These are phyloP conservation scores for Polydrusus pterygomalis DNA, from an alignment of 2,888 invertebrate species.

Conservation along the genomic window DNA sequence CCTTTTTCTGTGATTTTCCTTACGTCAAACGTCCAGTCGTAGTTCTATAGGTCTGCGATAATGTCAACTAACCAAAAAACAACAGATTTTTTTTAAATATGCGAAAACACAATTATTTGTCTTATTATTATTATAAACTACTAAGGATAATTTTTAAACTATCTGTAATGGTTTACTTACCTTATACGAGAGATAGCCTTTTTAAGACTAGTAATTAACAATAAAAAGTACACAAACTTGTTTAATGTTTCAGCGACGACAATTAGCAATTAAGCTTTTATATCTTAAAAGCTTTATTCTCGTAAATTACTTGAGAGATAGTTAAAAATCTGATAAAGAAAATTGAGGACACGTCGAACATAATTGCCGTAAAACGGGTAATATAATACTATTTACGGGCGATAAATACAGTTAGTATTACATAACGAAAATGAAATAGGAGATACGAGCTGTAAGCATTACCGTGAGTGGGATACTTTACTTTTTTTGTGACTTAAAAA, in stretches of 20 bases:
- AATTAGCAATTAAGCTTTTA: conserved; percentile 1
- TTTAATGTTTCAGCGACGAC: background rate
- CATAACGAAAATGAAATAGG: no score
- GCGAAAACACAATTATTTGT: no score
- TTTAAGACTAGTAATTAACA: background rate
- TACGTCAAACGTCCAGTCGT: no score
- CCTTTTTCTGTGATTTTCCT: no score
- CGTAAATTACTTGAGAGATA: background rate
- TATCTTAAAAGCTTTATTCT: background rate
- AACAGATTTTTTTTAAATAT: no score
- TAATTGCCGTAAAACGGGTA: background rate
- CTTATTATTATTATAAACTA: background rate
- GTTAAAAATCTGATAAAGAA: background rate
- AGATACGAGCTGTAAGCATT: no score
- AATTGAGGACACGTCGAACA: background rate
- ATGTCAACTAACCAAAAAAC: no score
- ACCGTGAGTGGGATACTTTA: no score
- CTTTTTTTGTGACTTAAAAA: no score
- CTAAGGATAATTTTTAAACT: background rate
- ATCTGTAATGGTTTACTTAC: background rate
- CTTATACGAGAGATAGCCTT: background rate
- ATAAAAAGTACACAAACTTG: conserved; percentile 6
- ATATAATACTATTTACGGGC: no score
- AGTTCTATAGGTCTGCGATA: no score
- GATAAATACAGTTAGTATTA: no score